A percentile compares a stretch with the other conserved stretches of the same genome.
phyloP scores from a whole-genome alignment of 2,888 invertebrate species.

The Leptothorax acervorum region DNA sequence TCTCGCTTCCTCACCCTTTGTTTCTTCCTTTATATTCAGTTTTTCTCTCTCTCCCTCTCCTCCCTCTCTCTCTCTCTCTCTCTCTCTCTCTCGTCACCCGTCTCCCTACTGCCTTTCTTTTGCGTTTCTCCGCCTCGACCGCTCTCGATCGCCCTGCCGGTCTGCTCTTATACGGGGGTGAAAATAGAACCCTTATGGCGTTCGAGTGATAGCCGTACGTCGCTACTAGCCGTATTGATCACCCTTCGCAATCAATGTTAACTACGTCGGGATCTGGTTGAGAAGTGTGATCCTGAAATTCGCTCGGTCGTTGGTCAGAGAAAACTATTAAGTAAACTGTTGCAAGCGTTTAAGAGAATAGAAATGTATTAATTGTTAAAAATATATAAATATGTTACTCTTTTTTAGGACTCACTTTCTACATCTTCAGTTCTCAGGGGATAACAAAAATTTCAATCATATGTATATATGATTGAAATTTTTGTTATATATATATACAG shows the following conservation, averaged over 20 bases:
- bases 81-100: conserved; percentile 29
- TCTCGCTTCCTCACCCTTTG: conserved; percentile 14
- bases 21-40: conserved; percentile 18
- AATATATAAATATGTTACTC: neutral
- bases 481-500: too few species aligned
- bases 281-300: conserved; percentile 34
- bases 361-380: neutral
- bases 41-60: conserved; percentile 36
- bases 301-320: neutral
- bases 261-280: conserved; percentile 63
- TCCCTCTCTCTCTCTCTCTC: conserved; percentile 9
- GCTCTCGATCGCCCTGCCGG: conserved; percentile 63
- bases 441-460: neutral
- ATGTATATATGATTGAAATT: too few species aligned
- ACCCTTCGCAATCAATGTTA: conserved; percentile 79
- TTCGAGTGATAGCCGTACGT: conserved; percentile 72
- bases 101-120: conserved; percentile 55
- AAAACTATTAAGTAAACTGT: conserved; percentile 23
- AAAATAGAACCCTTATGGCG: conserved; percentile 75
- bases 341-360: neutral
- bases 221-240: conserved; percentile 79
- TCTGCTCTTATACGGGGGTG: conserved; percentile 60
- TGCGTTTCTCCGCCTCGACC: conserved; percentile 44
- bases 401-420: neutral
- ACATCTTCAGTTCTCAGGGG: neutral